Evolutionary conservation across 2,113 vertebrate genomes (phyloP), one percentile per base, ranked within the genome.

Genomic region (Trinectes maculatus): DNA sequence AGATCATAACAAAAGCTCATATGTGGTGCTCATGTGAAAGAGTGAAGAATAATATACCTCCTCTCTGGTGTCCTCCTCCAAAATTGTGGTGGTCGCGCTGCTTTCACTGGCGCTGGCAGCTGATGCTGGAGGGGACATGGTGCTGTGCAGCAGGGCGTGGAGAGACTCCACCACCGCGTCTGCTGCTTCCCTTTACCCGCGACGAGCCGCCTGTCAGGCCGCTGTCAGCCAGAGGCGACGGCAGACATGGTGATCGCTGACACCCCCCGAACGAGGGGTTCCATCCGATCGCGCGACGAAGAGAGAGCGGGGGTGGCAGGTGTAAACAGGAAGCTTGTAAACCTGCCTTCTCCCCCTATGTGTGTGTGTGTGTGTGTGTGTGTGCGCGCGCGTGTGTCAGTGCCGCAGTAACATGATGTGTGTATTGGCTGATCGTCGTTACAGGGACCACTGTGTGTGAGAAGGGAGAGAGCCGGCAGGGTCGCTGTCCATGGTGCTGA

Each of bases 121-220:
- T 31, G 92, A 91, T 2, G 88, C 37, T 52, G 91, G 91, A 12
- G 92, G 19, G 75, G 92, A 92, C 92, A 93, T 93, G 82, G 40
- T 89, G 63, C 66, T 10, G 65, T 52, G 62, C 43, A n/a, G 71
- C 37, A 71, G 84, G 89, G 85, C 77, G 89, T 83, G 88, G 42
- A 54, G 63, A 63, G 29, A 37, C 61, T 29, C 68, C 55, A 59
- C 78, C 18, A 0, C 69, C 62, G 74, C 40, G 0, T 77, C 82
- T 31, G 71, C 70, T 40, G 77, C 33, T 42, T 62, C 71, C 42
- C 56, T 55, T 67, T 68, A 31, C 28, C 43, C 55, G 3, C 63
- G 62, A 52, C 60, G 54, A 59, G n/a, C 48, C 12, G 9, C 71
- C n/a, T 43, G 2, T 47, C 53, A 33, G 53, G 5, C 47, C 1